phyloP scores from a whole-genome alignment of 2,113 vertebrate species.

The Thamnophis sirtalis region DNA sequence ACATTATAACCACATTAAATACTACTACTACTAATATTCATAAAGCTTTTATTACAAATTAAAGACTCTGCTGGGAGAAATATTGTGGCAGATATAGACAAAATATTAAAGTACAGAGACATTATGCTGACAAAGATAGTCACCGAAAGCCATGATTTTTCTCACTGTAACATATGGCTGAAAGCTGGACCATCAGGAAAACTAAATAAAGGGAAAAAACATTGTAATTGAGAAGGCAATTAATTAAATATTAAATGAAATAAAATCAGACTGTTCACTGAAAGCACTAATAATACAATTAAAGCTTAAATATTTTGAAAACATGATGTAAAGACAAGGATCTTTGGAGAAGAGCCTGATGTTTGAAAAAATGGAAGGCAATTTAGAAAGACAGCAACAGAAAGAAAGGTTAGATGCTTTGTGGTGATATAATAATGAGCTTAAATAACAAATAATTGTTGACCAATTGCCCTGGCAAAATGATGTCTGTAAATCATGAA shows the following conservation, averaged over 20 bases:
- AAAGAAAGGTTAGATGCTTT: background rate
- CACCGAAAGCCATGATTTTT: background rate
- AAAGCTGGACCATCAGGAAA: background rate
- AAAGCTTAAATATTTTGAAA: background rate
- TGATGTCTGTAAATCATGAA: background rate
- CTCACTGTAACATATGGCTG: background rate
- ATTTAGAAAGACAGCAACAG: background rate
- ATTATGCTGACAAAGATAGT: background rate
- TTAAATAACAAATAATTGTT: background rate
- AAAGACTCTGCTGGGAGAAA: background rate
- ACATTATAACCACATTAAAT: background rate
- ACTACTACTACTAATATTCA: background rate
- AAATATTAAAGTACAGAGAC: background rate
- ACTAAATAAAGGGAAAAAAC: background rate
- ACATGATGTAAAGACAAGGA: background rate
- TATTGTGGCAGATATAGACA: background rate
- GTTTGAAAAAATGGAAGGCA: background rate
- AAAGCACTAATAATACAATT: background rate
- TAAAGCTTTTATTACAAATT: background rate
- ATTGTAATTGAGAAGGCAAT: background rate
- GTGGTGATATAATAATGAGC: background rate
- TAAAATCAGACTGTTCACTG: background rate
- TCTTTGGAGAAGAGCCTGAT: background rate
- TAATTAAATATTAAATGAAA: background rate
- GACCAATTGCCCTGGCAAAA: background rate